Conservation (phyloP, 1,140 invertebrate species). For the Nephotettix cincticeps region DNA sequence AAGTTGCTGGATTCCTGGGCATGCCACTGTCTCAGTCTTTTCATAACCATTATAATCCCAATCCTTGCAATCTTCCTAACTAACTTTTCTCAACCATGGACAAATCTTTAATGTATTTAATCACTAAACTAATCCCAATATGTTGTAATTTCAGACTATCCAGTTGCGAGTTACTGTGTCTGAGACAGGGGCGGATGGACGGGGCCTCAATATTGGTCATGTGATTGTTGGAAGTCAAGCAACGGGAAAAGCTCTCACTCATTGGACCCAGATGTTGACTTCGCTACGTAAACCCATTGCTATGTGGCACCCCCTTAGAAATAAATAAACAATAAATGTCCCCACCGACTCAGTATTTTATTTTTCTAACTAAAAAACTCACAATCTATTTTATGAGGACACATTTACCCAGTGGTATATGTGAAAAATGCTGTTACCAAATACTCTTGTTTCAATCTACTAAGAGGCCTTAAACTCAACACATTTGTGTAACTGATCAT, state of each 20-base stretch:
- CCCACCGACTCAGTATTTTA: neutral
- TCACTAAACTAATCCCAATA: neutral
- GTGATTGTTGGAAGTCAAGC: conserved; percentile 68
- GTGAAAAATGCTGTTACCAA: too few species aligned
- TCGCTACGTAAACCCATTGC: conserved; percentile 76
- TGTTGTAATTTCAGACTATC: conserved; percentile 59
- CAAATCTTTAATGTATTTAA: too few species aligned
- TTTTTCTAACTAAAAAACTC: conserved; percentile 5
- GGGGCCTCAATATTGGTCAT: conserved; percentile 64
- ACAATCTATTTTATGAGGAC: conserved; percentile 6
- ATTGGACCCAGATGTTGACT: conserved; percentile 84
- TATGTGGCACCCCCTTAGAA: conserved; percentile 81
- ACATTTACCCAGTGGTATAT: too few species aligned
- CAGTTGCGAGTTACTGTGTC: conserved; percentile 69
- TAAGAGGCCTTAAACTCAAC: too few species aligned
- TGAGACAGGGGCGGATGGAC: conserved; percentile 49
- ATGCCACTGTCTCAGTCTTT: too few species aligned
- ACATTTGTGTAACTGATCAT: too few species aligned
- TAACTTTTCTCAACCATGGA: too few species aligned
- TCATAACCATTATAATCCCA: too few species aligned
- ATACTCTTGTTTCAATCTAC: too few species aligned
- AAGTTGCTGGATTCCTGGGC: too few species aligned
- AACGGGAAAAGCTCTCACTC: conserved; percentile 66
- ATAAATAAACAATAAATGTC: conserved; percentile 46
- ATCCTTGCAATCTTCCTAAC: too few species aligned